Conservation (phyloP, 2,888 invertebrate species). For the Steromphala cineraria region DNA sequence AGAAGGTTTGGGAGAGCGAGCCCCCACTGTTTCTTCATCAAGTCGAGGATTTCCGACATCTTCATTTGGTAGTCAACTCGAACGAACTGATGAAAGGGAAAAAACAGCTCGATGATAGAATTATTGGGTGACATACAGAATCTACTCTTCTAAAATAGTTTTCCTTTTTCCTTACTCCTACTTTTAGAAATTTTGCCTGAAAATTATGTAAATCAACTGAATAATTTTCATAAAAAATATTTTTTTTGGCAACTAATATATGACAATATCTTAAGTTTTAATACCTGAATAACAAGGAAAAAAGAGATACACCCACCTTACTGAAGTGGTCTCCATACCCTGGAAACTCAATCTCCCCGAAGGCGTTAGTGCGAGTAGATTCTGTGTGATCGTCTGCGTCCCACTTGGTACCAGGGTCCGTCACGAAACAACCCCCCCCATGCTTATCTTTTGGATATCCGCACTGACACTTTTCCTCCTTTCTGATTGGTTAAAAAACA, state of each 20-base stretch:
- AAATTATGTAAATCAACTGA: too few species aligned
- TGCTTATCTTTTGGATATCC: constrained; percentile 33
- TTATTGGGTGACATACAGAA: too few species aligned
- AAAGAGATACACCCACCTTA: constrained; percentile 56
- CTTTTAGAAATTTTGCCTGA: too few species aligned
- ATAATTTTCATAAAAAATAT: too few species aligned
- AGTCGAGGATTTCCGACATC: constrained; percentile 60
- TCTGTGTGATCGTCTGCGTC: constrained; percentile 50
- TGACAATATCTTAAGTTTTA: too few species aligned
- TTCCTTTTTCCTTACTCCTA: too few species aligned
- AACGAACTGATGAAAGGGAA: constrained; percentile 64
- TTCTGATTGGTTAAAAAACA: neutral
- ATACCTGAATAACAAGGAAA: too few species aligned
- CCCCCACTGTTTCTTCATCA: constrained; percentile 71
- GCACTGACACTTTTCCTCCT: constrained; percentile 50
- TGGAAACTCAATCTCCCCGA: constrained; percentile 73
- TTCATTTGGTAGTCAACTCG: constrained; percentile 68
- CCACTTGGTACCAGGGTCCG: constrained; percentile 47
- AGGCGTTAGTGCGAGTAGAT: constrained; percentile 65
- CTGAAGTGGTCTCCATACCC: constrained; percentile 67
- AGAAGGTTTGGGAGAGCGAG: constrained; percentile 74
- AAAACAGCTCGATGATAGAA: neutral
- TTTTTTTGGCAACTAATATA: too few species aligned
- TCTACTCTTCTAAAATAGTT: too few species aligned
- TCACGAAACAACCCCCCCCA: neutral